A percentile compares a stretch with the other conserved stretches of the same genome.
These are phyloP conservation scores for Diaperis boleti DNA, from an alignment of 2,888 invertebrate genomes.

Conservation along the genomic window DNA sequence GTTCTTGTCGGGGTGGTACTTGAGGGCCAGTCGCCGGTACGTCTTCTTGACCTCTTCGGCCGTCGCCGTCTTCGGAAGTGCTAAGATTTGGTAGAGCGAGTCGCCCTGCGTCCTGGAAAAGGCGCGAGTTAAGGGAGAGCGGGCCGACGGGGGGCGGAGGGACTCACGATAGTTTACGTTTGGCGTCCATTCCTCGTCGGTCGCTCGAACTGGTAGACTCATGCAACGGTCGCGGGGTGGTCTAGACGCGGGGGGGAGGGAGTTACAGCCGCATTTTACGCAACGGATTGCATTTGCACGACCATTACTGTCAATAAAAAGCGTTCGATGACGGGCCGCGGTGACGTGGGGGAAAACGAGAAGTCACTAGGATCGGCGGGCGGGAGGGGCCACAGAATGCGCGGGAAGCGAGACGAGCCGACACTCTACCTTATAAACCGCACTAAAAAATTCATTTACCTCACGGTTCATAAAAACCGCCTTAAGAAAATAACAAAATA, in stretches of 20 bases:
- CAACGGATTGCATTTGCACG: constrained; percentile 12
- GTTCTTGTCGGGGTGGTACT: constrained; percentile 97
- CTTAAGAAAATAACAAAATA: too few relatives aligned
- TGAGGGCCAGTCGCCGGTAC: constrained; percentile 92
- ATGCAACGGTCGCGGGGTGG: constrained; percentile 24
- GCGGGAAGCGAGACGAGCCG: too few relatives aligned
- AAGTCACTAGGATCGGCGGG: constrained; percentile 47
- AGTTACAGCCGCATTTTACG: constrained; percentile 27
- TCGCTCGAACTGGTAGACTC: constrained; percentile 17
- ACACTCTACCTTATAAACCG: too few relatives aligned
- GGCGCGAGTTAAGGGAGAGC: background rate
- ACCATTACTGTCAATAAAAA: constrained; percentile 33
- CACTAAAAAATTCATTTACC: too few relatives aligned
- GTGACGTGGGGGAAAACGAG: constrained; percentile 17
- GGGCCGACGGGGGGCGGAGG: constrained; percentile 1
- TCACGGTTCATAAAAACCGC: too few relatives aligned
- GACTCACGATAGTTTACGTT: constrained; percentile 44
- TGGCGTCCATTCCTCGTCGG: constrained; percentile 35
- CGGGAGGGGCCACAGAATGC: too few relatives aligned
- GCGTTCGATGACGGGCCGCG: constrained; percentile 31
- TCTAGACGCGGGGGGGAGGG: background rate
- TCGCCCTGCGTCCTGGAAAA: constrained; percentile 86
- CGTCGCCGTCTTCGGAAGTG: constrained; percentile 92
- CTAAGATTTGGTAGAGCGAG: constrained; percentile 89
- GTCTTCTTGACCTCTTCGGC: constrained; percentile 97